A percentile compares a stretch with the other conserved stretches of the same genome.
Evolutionary conservation across 1,140 invertebrate species (phyloP).

Genomic region (Lamellibrachia luymesi): DNA sequence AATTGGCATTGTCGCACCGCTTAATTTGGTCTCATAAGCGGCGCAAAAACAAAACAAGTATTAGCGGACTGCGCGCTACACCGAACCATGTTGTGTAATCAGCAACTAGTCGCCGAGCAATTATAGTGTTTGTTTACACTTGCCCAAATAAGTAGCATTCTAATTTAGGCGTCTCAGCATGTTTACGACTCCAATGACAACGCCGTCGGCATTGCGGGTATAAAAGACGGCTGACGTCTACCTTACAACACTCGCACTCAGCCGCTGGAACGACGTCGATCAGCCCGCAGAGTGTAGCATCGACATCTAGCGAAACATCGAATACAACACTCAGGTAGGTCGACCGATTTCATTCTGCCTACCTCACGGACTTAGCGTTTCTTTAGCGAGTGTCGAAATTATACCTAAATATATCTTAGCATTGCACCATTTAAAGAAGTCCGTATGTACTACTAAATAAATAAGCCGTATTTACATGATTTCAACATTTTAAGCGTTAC

Average conservation of each 20-base stretch:
- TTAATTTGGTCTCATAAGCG: background rate
- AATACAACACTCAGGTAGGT: background rate
- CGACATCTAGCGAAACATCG: background rate
- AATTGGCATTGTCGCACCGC: background rate
- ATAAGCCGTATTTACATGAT: background rate
- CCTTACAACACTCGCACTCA: background rate
- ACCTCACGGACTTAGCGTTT: background rate
- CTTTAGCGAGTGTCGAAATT: background rate
- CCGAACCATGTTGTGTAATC: background rate
- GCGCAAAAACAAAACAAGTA: background rate
- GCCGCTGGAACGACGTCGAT: background rate
- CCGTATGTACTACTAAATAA: background rate
- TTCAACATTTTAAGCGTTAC: background rate
- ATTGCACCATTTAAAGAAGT: background rate
- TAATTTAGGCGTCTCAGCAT: background rate
- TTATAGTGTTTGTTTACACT: background rate
- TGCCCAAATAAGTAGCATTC: background rate
- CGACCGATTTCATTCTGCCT: background rate
- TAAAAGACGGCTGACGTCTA: background rate
- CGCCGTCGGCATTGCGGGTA: background rate
- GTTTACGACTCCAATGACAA: background rate
- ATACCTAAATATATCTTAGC: background rate
- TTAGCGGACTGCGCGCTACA: background rate
- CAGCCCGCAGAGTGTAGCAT: background rate
- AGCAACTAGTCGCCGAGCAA: background rate